Evolutionary conservation across 2,888 invertebrate genomes (phyloP), one percentile per base, ranked within the genome.

Genomic region (Noctua fimbriata): DNA sequence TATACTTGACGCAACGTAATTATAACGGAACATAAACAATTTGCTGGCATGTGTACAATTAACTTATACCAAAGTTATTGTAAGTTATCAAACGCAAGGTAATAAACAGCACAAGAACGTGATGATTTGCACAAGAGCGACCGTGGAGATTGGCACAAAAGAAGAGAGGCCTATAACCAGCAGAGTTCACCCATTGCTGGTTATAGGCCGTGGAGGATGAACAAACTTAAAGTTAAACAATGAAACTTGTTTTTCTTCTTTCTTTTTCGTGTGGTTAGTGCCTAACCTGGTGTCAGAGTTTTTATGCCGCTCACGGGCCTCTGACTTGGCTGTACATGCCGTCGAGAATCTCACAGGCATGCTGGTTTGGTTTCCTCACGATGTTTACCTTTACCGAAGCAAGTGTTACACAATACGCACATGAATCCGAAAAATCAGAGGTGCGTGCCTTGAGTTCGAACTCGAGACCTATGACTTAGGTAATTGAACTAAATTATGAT

Each of bases 1-100:
- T 72, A 49, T 32, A 5, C 49, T 21, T 60, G 24, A 76, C 76
- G 67, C 24, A 36, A 67, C 36, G 47, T 60, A 18, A 49, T 44
- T 10, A 58, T 52, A 81, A 55, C 67, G 67, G 75, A 58, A 41
- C 28, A 65, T 24, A 66, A 69, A 49, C 75, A 71, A 65, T 76
- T 69, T 10, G 16, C 28, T 66, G 24, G 76, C 16, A 60, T 28
- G 66, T 71, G 52, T 55, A 28, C 18, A 69, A 36, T 7, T 58
- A 65, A 55, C 41, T 44, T 47, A 55, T 14, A 69, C 36, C 28
- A 28, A 71, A 72, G 24, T 24, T 44, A 60, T 55, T 41, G 28
- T 58, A 16, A 66, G 14, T 32, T 63, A 32, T 18, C 32, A 18
- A 63, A 63, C 9, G 28, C 18, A 32, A 18, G 63, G 18, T 32